Evolutionary conservation across 2,797 vertebrate genomes (phyloP), one percentile per base, ranked within the genome.

Genomic region (Remorina albescens): DNA sequence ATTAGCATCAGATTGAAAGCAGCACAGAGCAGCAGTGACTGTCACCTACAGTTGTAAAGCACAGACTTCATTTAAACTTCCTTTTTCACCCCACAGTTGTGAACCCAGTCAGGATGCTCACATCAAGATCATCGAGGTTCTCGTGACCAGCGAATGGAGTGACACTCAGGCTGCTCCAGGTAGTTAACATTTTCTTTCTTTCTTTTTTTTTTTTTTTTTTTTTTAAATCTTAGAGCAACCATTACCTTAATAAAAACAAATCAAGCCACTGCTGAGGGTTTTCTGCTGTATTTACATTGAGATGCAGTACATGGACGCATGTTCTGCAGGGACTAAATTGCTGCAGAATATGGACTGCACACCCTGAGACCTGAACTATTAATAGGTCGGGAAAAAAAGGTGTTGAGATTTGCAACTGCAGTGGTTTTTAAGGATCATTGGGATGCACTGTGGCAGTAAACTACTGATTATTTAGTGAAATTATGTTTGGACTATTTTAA

Each of bases 161-260:
- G 97, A 97, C 70, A 95, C 82, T 89, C 97, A 96, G 83, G 91
- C 95, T 7, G 96, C 97, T 91, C 98, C 97, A 96, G 97, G 97
- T 98, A 95, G 78, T 63, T 47, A 21, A 26, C 25, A 7, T 25
- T 13, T n/a, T 60, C 13, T 8, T 25, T 54, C 46, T 62, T 46
- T n/a, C 13, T 8, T 25, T 54, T 50, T 62, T 46, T n/a, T n/a
- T n/a, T n/a, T n/a, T n/a, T n/a, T n/a, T n/a, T n/a, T n/a, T n/a
- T n/a, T n/a, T n/a, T n/a, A n/a, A n/a, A n/a, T n/a, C n/a, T n/a
- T n/a, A n/a, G n/a, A n/a, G n/a, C n/a, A n/a, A n/a, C 21, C 39
- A 21, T 37, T 26, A 30, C n/a, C 15, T 42, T 23, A 6, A 21
- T 18, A 18, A 37, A 23, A 23, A 53, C n/a, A 25, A 16, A 15